These are phyloP conservation scores for Ciconia nigra DNA, from an alignment of 2,797 vertebrate genomes.

Conservation along the genomic window DNA sequence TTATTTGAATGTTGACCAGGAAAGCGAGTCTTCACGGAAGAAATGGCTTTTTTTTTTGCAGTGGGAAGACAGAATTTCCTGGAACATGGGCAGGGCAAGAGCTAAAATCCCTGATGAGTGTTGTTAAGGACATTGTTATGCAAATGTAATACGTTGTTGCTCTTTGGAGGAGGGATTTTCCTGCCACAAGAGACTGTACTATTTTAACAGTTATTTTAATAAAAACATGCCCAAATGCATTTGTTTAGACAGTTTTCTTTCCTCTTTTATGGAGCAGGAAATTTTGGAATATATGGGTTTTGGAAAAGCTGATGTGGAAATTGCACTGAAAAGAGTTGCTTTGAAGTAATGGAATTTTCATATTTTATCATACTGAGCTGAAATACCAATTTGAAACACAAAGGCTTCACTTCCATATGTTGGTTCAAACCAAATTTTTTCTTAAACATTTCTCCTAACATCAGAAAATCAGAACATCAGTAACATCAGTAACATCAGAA, in stretches of 20 bases:
- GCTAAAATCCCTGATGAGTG: background rate
- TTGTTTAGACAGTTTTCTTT: background rate
- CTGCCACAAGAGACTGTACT: background rate
- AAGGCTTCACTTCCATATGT: background rate
- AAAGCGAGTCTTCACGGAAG: background rate
- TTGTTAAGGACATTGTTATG: slow-evolving; percentile 17
- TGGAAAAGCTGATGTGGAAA: background rate
- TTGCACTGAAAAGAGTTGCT: background rate
- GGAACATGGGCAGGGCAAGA: background rate
- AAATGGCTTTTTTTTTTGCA: background rate
- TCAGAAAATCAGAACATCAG: background rate
- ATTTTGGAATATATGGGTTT: background rate
- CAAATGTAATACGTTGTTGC: background rate
- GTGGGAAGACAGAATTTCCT: background rate
- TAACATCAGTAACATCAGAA: background rate
- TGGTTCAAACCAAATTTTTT: background rate
- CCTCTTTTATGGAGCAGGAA: background rate
- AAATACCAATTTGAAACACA: background rate
- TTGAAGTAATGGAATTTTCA: background rate
- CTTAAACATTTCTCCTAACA: background rate
- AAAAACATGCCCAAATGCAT: background rate
- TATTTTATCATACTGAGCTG: background rate
- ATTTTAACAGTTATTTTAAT: slow-evolving; percentile 10
- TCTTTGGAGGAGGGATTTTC: background rate
- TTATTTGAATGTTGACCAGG: background rate